Base-by-base conservation (phyloP, 2,113 vertebrate genomes). In the Nycticorax nycticorax region DNA sequence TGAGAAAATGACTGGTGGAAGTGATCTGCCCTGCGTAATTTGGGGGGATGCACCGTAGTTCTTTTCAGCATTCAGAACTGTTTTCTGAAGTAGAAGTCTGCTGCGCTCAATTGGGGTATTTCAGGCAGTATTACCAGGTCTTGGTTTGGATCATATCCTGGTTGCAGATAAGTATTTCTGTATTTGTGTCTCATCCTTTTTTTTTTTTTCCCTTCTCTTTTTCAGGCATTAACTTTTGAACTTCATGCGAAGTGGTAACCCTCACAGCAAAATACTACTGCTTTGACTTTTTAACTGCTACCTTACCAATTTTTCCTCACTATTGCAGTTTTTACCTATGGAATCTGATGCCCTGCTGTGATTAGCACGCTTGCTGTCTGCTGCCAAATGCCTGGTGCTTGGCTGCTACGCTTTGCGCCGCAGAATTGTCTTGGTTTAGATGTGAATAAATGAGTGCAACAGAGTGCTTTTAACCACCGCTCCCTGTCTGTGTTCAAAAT, bases 141-240 rank as follows among this genome's bases (percentile, higher is more conserved):
- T n/a, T 27, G 27, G 7, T 57, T 69, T 73, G 24, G 9, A 26
- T 53, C 26, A 5, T 10, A 21, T 14, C 6, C 57, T 35, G 16
- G 18, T 8, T 48, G 26, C 4, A 2, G 33, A 9, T 6, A 50
- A 16, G 6, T 50, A 28, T 33, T 77, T 43, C 27, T 62, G 4
- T n/a, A 9, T 56, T 67, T 73, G 15, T 48, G 20, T 89, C 37
- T 43, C 3, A 3, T 35, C 7, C 21, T 52, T 35, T 20, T n/a
- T 93, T 97, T 97, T 81, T 14, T 60, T n/a, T 18, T 28, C 7
- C 35, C 50, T 5, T 27, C 37, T 96, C 11, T 84, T 93, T 98
- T 97, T 81, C 79, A 98, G 97, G 68, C 55, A 18, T 63, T 93
- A 75, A 41, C 53, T 89, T 82, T 45, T 43, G 78, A 78, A 48